Evolutionary conservation across 2,113 vertebrate species (phyloP).

Genomic region (Lonchura striata): DNA sequence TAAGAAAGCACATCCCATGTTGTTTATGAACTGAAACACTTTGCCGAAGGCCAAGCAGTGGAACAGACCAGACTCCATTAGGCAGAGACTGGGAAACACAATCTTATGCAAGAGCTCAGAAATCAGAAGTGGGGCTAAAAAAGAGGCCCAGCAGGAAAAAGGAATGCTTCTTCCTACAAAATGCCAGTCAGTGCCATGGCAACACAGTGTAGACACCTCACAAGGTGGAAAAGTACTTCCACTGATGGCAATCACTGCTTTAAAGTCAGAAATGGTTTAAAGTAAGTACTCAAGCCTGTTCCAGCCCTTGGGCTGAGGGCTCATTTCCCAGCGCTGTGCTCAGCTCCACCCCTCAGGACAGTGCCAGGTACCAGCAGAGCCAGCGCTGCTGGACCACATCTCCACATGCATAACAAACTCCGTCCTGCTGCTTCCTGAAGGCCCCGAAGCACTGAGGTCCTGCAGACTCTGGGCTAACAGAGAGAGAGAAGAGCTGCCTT

Average conservation of each 20-base stretch:
- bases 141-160: neutral
- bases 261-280: neutral
- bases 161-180: neutral
- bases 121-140: neutral
- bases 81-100: neutral
- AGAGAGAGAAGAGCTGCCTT: neutral
- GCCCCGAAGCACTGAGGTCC: neutral
- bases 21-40: neutral
- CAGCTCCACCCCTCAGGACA: neutral
- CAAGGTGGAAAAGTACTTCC: accelerated
- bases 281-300: neutral
- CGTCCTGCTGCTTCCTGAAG: neutral
- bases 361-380: neutral
- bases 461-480: neutral
- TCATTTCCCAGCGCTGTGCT: neutral
- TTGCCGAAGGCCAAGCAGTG: neutral
- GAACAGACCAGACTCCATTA: neutral
- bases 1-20: neutral
- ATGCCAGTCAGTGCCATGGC: accelerated
- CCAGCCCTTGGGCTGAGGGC: neutral
- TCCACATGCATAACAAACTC: accelerated
- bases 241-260: neutral
- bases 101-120: neutral
- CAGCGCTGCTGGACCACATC: neutral
- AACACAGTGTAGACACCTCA: neutral